phyloP scores from a whole-genome alignment of 2,797 vertebrate genomes.

The Ceyx erithaca region DNA sequence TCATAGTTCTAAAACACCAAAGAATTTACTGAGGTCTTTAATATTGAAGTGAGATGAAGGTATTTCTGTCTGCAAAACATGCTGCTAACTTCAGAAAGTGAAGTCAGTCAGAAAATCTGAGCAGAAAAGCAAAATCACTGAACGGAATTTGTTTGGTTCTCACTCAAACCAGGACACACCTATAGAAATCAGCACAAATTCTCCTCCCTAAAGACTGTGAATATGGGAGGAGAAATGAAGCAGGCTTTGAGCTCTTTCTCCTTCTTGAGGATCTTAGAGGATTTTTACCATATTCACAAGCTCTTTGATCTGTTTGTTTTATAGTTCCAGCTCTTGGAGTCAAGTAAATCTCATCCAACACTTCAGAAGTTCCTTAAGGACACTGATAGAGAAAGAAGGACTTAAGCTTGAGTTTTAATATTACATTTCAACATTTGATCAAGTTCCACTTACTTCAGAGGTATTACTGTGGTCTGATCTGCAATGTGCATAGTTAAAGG shows the following conservation, averaged over 20 bases:
- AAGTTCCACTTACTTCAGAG: not conserved
- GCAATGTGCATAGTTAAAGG: not conserved
- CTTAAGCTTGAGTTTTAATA: not conserved
- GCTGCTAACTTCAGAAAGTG: too few relatives aligned
- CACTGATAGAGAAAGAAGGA: not conserved
- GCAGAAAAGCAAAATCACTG: too few relatives aligned
- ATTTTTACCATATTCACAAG: not conserved
- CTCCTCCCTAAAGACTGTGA: not conserved
- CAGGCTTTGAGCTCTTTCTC: not conserved
- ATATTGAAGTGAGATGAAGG: not conserved
- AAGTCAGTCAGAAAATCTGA: too few relatives aligned
- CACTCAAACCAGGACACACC: too few relatives aligned
- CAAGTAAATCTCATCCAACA: not conserved
- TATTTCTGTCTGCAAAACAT: too few relatives aligned
- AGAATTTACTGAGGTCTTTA: not conserved
- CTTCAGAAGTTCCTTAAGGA: not conserved
- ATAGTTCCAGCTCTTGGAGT: not conserved
- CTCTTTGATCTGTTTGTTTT: not conserved
- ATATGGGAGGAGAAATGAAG: not conserved
- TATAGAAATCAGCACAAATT: not conserved
- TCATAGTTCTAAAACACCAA: not conserved
- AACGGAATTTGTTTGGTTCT: too few relatives aligned
- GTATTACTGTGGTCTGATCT: slow-evolving; percentile 6
- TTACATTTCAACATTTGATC: not conserved
- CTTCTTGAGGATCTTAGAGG: not conserved